Conservation (phyloP, 2,888 invertebrate genomes). For the Hydrotaea cyrtoneurina region DNA sequence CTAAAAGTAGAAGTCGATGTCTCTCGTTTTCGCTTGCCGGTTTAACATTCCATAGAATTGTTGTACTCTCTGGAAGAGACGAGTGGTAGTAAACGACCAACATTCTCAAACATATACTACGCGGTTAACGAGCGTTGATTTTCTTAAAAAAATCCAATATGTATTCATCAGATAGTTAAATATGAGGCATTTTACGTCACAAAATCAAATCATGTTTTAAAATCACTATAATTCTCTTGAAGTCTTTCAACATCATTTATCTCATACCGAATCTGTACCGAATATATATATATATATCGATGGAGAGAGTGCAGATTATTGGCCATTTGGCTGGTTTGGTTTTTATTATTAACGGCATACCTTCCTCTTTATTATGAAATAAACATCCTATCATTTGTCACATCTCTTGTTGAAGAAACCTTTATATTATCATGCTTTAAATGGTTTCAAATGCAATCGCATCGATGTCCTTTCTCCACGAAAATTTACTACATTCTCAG, state of each 20-base stretch:
- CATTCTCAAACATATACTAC: constrained; percentile 53
- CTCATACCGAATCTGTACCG: constrained; percentile 76
- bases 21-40: too few species aligned
- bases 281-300: too few species aligned
- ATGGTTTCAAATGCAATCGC: background rate
- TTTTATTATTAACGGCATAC: too few species aligned
- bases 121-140: constrained; percentile 45
- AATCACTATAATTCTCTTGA: constrained; percentile 77
- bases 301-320: constrained; percentile 57
- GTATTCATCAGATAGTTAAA: constrained; percentile 57
- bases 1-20: too few species aligned
- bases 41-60: constrained; percentile 35
- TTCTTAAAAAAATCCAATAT: constrained; percentile 53
- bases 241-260: too few species aligned
- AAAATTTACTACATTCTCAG: too few species aligned
- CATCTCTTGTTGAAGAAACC: too few species aligned
- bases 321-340: constrained; percentile 60
- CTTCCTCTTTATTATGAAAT: too few species aligned
- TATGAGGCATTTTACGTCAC: constrained; percentile 60
- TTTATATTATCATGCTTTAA: constrained; percentile 65
- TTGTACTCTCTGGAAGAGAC: constrained; percentile 39
- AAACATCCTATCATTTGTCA: too few species aligned
- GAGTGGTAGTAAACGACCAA: constrained; percentile 54
- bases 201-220: constrained; percentile 75
- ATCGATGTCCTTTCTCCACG: constrained; percentile 68